Conservation (phyloP, 2,888 invertebrate species). For the Hoplodrina ambigua region DNA sequence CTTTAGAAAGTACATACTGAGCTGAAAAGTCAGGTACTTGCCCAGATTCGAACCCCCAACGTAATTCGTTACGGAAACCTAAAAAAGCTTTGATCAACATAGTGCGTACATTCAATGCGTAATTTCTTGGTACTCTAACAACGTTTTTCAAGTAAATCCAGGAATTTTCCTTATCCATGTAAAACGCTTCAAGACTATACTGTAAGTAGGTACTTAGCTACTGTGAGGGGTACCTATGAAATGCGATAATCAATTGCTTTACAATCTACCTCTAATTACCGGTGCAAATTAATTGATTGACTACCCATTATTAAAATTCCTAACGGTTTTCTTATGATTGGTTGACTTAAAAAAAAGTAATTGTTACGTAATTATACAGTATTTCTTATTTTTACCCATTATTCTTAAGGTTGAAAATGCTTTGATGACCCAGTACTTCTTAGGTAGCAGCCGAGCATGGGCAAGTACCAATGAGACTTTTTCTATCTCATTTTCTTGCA, state of each 20-base stretch:
- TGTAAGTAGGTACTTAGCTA: conserved; percentile 3
- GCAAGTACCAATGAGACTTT: too few relatives aligned
- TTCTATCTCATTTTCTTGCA: too few relatives aligned
- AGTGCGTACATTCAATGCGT: not conserved
- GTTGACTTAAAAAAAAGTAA: too few relatives aligned
- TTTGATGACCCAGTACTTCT: too few relatives aligned
- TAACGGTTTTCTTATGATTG: conserved; percentile 10
- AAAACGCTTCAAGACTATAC: conserved; percentile 19
- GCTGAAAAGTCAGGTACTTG: too few relatives aligned
- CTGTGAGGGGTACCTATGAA: conserved; percentile 1
- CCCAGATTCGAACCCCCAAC: too few relatives aligned
- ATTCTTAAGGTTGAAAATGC: too few relatives aligned
- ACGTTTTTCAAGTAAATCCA: conserved; percentile 3
- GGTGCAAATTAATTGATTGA: conserved; percentile 32
- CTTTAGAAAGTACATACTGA: too few relatives aligned
- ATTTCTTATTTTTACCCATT: not conserved
- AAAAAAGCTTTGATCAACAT: not conserved
- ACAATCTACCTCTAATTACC: conserved; percentile 32
- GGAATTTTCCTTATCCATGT: conserved; percentile 19
- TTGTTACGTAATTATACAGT: not conserved
- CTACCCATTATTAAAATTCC: conserved; percentile 23
- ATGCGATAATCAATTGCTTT: conserved; percentile 13
- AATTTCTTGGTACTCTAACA: not conserved
- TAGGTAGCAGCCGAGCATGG: too few relatives aligned
- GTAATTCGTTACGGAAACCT: too few relatives aligned